Evolutionary conservation across 2,113 vertebrate genomes (phyloP), one percentile per base, ranked within the genome.

Genomic region (Chloropsis hardwickii): DNA sequence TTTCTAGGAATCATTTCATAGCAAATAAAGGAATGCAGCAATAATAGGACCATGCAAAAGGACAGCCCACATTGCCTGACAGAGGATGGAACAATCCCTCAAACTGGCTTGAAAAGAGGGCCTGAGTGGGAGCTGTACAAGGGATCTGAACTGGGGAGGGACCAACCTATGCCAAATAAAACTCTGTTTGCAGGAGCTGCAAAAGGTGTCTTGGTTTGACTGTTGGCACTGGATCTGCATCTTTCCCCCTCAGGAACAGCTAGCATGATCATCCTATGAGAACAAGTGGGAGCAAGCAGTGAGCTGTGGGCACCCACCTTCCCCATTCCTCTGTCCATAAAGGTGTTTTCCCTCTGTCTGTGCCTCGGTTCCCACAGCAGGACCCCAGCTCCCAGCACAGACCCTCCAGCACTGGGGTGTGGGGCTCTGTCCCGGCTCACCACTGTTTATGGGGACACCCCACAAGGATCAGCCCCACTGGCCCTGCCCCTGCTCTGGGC

Each of bases 231-330:
- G n/a, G 20, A 9, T 23, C 53, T 67, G 40, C 51, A 12, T 15
- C 12, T 21, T 60, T 22, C 14, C 39, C 42, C 25, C 29, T 15
- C 7, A 5, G 69, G 33, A 58, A 4, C 23, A 64, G 31, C 39
- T 58, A 72, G 58, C 0, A 0, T 33, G 39, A 47, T 11, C 57
- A 19, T 6, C 33, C 33, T 0, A 0, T 25, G 61, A 29, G 44
- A 57, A 17, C 35, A 66, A 16, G 35, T 21, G 53, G 53, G 71
- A 67, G 6, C 7, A 22, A 14, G 27, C 62, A 42, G 11, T 22
- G 53, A 37, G 53, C 83, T 60, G 33, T 37, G 53, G 53, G 31
- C 51, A 65, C 24, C 7, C 20, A 23, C 31, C 44, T 53, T 37
- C 50, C 48, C 3, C 4, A 42, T 11, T 21, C 18, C 58, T 51